Conservation (phyloP, 2,888 invertebrate species). For the Heteromurus nitidus region DNA sequence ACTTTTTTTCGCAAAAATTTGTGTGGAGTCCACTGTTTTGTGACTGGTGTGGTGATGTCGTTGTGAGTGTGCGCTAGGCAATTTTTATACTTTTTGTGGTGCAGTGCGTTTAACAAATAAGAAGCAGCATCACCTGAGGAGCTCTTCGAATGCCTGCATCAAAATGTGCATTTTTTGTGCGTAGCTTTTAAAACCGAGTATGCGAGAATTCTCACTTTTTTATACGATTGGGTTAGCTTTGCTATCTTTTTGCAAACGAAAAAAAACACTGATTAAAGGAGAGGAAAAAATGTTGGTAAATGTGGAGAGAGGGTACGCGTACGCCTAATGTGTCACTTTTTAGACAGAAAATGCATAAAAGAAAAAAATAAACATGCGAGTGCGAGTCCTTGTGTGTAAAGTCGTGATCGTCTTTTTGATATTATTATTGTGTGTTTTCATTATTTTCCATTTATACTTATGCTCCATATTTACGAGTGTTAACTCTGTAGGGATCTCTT, state of each 20-base stretch:
- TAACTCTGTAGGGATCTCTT: not conserved
- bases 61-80: not conserved
- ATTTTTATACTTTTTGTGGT: not conserved
- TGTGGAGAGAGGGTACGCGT: too few species aligned
- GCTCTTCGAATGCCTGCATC: not conserved
- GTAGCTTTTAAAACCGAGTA: too few species aligned
- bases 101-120: not conserved
- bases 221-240: too few species aligned
- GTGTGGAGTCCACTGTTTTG: conserved; percentile 16
- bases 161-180: not conserved
- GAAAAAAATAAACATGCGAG: not conserved
- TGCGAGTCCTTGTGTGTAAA: not conserved
- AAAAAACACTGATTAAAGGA: too few species aligned
- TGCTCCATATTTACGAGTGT: not conserved
- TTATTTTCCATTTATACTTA: not conserved
- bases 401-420: not conserved
- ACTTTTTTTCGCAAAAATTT: conserved; percentile 23
- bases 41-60: not conserved
- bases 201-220: too few species aligned
- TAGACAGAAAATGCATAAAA: too few species aligned
- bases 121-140: not conserved
- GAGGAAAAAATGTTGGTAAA: too few species aligned
- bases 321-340: too few species aligned
- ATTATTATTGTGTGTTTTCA: not conserved
- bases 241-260: too few species aligned